A percentile compares a stretch with the other conserved stretches of the same genome.
Conservation (phyloP, 1,140 invertebrate species). For the Drosophila takahashii region DNA sequence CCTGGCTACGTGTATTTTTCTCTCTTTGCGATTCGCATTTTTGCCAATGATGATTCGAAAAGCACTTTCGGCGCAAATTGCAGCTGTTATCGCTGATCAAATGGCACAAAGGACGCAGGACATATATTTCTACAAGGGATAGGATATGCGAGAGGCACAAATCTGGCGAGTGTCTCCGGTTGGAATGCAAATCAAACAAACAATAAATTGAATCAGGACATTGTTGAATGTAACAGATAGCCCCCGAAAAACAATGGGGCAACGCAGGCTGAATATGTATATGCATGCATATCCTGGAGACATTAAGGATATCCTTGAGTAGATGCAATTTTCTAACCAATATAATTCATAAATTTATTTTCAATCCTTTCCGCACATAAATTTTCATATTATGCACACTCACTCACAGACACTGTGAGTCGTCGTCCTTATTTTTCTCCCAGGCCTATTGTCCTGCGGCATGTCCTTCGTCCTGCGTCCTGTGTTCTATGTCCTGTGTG, state of each 20-base stretch:
- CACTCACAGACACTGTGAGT: conserved; percentile 23
- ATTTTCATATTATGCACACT: conserved; percentile 81
- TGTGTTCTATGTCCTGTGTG: conserved; percentile 41
- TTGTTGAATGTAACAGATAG: conserved; percentile 65
- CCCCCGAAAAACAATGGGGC: conserved; percentile 15
- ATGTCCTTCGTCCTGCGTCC: conserved; percentile 35
- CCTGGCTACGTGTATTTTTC: conserved; percentile 11
- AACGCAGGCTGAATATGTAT: conserved; percentile 50
- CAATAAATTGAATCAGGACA: conserved; percentile 78
- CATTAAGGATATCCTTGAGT: conserved; percentile 84
- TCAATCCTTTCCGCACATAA: conserved; percentile 84
- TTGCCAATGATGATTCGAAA: conserved; percentile 37
- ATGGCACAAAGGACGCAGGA: conserved; percentile 12
- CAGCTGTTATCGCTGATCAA: conserved; percentile 70
- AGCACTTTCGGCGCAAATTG: conserved; percentile 72
- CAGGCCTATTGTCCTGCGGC: conserved; percentile 62
- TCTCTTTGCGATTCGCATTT: conserved; percentile 15
- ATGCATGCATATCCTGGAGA: conserved; percentile 72
- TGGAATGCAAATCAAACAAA: conserved; percentile 80
- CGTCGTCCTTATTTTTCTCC: conserved; percentile 39
- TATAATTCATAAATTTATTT: conserved; percentile 85
- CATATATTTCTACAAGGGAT: conserved; percentile 1
- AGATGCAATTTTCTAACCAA: conserved; percentile 84
- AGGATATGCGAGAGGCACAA: background rate
- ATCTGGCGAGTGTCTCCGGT: conserved; percentile 36